Evolutionary conservation across 2,113 vertebrate genomes (phyloP).

Genomic region (Urocynchramus pylzowi): DNA sequence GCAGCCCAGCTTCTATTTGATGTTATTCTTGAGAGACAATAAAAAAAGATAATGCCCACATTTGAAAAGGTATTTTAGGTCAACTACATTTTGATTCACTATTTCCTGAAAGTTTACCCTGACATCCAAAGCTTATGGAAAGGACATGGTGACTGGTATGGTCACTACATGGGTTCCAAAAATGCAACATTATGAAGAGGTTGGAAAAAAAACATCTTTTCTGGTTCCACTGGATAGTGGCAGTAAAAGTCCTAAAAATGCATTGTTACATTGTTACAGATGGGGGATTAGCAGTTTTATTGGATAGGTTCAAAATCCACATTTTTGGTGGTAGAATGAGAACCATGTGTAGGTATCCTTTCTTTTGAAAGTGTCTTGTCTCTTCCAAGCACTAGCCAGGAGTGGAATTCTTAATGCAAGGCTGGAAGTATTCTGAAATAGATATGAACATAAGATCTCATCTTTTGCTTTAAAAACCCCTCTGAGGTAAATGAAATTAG

Average conservation of each 20-base stretch:
- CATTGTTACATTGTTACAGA: background rate
- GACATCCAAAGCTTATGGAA: background rate
- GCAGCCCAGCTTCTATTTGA: background rate
- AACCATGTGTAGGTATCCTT: background rate
- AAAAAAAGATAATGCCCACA: background rate
- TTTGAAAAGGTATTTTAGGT: background rate
- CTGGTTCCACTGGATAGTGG: background rate
- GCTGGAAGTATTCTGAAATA: background rate
- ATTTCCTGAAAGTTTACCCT: background rate
- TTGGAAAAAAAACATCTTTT: background rate
- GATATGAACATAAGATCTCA: background rate
- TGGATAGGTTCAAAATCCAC: background rate
- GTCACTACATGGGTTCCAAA: background rate
- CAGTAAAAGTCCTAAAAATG: background rate
- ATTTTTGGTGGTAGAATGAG: background rate
- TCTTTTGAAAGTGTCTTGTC: background rate
- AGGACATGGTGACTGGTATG: background rate
- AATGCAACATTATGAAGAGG: background rate
- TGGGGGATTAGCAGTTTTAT: background rate
- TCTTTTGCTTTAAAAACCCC: background rate
- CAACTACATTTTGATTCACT: background rate
- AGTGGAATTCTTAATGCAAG: background rate
- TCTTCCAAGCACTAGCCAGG: background rate
- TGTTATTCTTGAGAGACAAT: background rate
- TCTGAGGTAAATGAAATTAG: background rate